A percentile compares a stretch with the other conserved stretches of the same genome.
Evolutionary conservation across 1,140 invertebrate genomes (phyloP).

Genomic region (Dendroctonus valens): DNA sequence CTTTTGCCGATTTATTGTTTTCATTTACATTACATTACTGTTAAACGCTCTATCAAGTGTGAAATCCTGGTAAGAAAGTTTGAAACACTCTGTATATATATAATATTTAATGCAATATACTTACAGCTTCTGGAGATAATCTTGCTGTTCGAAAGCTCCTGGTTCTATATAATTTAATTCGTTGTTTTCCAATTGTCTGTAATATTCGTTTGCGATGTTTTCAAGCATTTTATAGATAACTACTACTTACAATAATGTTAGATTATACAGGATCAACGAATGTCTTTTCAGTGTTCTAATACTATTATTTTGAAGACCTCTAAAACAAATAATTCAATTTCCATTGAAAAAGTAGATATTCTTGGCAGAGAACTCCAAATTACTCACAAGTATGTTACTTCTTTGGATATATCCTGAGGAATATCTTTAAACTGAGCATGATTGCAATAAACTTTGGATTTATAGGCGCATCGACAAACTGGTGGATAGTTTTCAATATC

Average conservation of each 20-base stretch:
- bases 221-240: neutral
- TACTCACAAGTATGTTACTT: conserved; percentile 23
- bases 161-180: conserved; percentile 1
- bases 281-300: conserved; percentile 7
- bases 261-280: conserved; percentile 15
- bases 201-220: neutral
- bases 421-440: conserved; percentile 11
- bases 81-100: too few relatives aligned
- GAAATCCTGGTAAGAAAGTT: too few relatives aligned
- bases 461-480: conserved; percentile 15
- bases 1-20: too few relatives aligned
- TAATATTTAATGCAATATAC: neutral
- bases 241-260: conserved; percentile 16
- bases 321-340: conserved; percentile 1
- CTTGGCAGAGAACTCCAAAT: neutral
- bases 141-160: conserved; percentile 11
- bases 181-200: conserved; percentile 19
- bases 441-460: conserved; percentile 22
- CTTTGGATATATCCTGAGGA: conserved; percentile 18
- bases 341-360: neutral
- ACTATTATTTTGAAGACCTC: conserved; percentile 13
- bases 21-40: too few relatives aligned
- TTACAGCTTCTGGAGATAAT: conserved; percentile 21
- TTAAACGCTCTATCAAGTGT: too few relatives aligned
- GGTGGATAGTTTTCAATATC: conserved; percentile 13